These are phyloP conservation scores for Barbus barbus DNA, from an alignment of 2,113 vertebrate species.

Conservation along the genomic window DNA sequence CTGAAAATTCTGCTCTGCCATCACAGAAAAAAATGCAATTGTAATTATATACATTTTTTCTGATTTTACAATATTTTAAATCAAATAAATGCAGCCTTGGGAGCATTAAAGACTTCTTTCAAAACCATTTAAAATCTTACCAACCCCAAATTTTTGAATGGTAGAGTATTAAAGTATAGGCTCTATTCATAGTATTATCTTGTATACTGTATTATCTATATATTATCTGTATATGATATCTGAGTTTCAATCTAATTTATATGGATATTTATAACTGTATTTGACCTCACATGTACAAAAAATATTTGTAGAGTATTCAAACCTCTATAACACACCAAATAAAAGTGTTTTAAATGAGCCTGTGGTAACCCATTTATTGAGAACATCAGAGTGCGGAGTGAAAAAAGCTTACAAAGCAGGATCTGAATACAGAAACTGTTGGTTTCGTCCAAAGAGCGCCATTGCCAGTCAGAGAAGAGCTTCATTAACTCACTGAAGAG, in stretches of 20 bases:
- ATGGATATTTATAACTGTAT: slow-evolving; percentile 41
- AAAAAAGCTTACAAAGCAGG: slow-evolving; percentile 50
- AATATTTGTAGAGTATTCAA: slow-evolving; percentile 43
- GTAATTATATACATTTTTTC: neutral
- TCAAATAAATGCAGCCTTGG: neutral
- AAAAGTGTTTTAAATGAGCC: slow-evolving; percentile 47
- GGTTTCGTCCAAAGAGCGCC: slow-evolving; percentile 46
- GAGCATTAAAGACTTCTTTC: neutral
- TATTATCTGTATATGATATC: neutral
- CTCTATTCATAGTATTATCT: neutral
- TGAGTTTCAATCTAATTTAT: slow-evolving; percentile 37
- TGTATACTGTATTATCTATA: neutral
- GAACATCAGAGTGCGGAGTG: slow-evolving; percentile 47
- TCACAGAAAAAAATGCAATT: neutral
- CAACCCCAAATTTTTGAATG: neutral
- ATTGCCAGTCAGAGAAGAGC: slow-evolving; percentile 50
- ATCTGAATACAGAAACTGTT: slow-evolving; percentile 40
- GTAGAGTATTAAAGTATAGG: neutral
- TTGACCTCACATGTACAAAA: slow-evolving; percentile 45
- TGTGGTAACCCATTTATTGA: slow-evolving; percentile 40
- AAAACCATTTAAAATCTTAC: neutral
- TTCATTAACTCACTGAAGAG: slow-evolving; percentile 54
- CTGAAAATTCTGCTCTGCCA: neutral
- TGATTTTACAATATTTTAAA: neutral
- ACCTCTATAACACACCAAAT: slow-evolving; percentile 51